Evolutionary conservation across 1,140 invertebrate species (phyloP).

Genomic region (Xylocopa sonorina): DNA sequence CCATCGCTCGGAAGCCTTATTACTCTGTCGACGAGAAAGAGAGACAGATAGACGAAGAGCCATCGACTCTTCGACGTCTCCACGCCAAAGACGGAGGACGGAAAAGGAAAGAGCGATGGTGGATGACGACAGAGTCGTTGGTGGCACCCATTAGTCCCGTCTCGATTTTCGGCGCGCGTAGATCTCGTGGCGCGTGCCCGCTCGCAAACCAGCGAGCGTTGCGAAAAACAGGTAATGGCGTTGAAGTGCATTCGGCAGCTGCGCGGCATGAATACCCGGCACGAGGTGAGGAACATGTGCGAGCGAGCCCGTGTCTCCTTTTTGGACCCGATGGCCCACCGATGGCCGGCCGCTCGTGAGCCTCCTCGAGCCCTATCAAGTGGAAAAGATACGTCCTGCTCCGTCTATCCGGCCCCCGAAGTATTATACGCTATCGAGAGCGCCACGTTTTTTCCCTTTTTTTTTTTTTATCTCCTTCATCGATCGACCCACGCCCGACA

Average conservation of each 20-base stretch:
- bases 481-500: constrained; percentile 38
- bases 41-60: background rate
- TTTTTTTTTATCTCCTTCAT: constrained; percentile 56
- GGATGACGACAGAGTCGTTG: background rate
- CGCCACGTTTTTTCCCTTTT: constrained; percentile 43
- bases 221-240: constrained; percentile 73
- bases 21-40: constrained; percentile 18
- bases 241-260: constrained; percentile 76
- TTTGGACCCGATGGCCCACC: constrained; percentile 50
- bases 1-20: constrained; percentile 48
- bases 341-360: background rate
- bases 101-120: background rate
- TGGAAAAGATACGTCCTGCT: constrained; percentile 65
- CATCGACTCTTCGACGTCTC: no score
- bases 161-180: constrained; percentile 36
- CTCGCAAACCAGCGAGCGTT: constrained; percentile 60
- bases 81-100: background rate
- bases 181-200: constrained; percentile 55
- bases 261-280: constrained; percentile 72
- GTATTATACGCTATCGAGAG: constrained; percentile 61
- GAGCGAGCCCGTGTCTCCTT: constrained; percentile 74
- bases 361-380: constrained; percentile 54
- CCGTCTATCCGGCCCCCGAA: constrained; percentile 47
- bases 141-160: constrained; percentile 32
- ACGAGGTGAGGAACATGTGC: constrained; percentile 74